Evolutionary conservation across 2,797 vertebrate species (phyloP).

Genomic region (Sardinella longiceps): DNA sequence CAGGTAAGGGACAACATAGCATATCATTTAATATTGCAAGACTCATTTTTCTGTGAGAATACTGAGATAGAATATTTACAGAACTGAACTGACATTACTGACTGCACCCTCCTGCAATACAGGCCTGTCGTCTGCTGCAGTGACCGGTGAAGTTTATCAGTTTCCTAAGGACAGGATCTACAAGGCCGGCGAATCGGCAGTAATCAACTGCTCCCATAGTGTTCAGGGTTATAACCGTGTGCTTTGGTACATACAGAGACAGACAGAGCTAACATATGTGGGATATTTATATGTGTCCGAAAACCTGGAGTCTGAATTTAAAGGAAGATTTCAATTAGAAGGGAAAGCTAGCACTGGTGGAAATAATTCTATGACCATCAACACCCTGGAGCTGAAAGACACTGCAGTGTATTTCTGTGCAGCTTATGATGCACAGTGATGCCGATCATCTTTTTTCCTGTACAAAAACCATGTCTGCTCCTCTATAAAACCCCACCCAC

Average conservation of each 20-base stretch:
- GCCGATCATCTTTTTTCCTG: background rate
- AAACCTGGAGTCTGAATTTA: background rate
- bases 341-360: background rate
- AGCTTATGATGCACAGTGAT: slow-evolving; percentile 48
- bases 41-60: background rate
- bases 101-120: background rate
- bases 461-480: slow-evolving; percentile 40
- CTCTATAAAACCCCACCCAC: background rate
- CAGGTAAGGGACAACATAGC: background rate
- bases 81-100: background rate
- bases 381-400: slow-evolving; percentile 14
- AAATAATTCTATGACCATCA: background rate
- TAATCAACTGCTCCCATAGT: slow-evolving; percentile 21
- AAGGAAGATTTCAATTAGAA: background rate
- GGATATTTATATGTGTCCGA: background rate
- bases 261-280: background rate
- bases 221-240: background rate
- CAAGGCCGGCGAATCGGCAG: background rate
- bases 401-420: slow-evolving; percentile 53
- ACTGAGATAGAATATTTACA: background rate
- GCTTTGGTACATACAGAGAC: background rate
- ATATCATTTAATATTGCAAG: background rate
- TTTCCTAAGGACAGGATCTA: background rate
- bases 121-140: background rate
- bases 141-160: background rate